Evolutionary conservation across 2,888 invertebrate species (phyloP), one percentile per base, ranked within the genome.

Genomic region (Diadegma fenestrale): DNA sequence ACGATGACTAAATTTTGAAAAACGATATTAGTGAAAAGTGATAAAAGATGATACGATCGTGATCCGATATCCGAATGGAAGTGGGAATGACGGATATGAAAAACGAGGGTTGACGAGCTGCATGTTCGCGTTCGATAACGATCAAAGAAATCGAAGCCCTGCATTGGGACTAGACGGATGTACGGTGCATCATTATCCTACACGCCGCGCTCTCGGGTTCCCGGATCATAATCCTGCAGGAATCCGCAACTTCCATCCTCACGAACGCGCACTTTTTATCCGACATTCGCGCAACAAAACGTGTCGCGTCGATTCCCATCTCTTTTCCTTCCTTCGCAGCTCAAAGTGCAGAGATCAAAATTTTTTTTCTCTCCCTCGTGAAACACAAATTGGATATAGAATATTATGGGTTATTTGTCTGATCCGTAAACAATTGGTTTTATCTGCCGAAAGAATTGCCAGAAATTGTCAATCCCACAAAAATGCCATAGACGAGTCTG

Each of bases 71-170:
- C 0, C 10, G 58, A 58, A 58, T 58, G 26, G 14, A 14, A 66
- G 45, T 41, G 17, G 33, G 43, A 22, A 22, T 14, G 45, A 75
- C 43, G 45, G 45, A 43, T 63, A 63, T 48, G 63, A 43, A 19
- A 63, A 63, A 30, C 33, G 41, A 33, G 63, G 48, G 22, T 68
- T 37, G 30, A 30, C 4, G 30, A 58, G 45, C 61, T 43, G 84
- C 10, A 41, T 71, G 68, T 48, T 48, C 68, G 63, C 68, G 63
- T 73, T 84, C 71, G 68, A 81, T 73, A 82, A 82, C 72, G 68
- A 45, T 30, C 54, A 68, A 66, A 51, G 61, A 41, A 33, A 33
- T 61, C 41, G 69, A 63, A 48, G 63, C 37, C 8, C 19, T 19
- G 17, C 43, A 51, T 26, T 58, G 33, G 43, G n/a, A 51, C 19